Evolutionary conservation across 2,888 invertebrate genomes (phyloP).

Genomic region (Caenorhabditis wallacei): DNA sequence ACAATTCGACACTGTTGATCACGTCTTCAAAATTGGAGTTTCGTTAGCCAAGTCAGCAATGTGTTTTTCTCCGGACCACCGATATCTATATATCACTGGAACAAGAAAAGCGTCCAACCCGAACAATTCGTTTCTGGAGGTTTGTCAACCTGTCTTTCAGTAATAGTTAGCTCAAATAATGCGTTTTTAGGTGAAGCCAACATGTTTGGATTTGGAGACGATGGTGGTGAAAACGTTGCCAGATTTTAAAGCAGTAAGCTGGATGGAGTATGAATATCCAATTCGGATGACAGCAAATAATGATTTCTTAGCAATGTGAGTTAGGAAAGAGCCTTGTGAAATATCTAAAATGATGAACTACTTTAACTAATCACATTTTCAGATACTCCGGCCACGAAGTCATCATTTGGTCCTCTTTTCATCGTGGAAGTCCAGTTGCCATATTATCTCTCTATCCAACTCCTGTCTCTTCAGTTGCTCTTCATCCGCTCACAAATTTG

Average conservation of each 20-base stretch:
- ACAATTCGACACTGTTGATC: conserved; percentile 30
- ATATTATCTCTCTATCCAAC: background rate
- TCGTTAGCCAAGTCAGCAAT: background rate
- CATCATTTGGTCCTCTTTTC: conserved; percentile 11
- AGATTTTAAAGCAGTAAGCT: background rate
- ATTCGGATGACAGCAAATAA: conserved; percentile 13
- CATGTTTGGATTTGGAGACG: conserved; percentile 39
- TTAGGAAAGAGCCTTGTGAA: background rate
- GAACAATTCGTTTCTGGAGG: background rate
- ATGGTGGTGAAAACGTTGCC: conserved; percentile 22
- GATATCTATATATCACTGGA: conserved; percentile 41
- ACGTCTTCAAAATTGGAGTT: background rate
- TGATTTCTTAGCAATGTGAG: conserved; percentile 34
- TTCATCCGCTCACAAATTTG: conserved; percentile 11
- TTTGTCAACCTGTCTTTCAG: background rate
- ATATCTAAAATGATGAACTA: background rate
- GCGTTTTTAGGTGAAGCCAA: conserved; percentile 32
- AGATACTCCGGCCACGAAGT: conserved; percentile 15
- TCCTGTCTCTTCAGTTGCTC: conserved; percentile 10
- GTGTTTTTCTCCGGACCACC: conserved; percentile 38
- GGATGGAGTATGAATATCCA: background rate
- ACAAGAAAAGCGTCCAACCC: background rate
- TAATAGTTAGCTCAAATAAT: too few relatives aligned
- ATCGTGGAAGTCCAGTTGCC: conserved; percentile 12
- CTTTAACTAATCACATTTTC: background rate